Conservation (phyloP, 2,797 vertebrate species). For the Labeo calbasu region DNA sequence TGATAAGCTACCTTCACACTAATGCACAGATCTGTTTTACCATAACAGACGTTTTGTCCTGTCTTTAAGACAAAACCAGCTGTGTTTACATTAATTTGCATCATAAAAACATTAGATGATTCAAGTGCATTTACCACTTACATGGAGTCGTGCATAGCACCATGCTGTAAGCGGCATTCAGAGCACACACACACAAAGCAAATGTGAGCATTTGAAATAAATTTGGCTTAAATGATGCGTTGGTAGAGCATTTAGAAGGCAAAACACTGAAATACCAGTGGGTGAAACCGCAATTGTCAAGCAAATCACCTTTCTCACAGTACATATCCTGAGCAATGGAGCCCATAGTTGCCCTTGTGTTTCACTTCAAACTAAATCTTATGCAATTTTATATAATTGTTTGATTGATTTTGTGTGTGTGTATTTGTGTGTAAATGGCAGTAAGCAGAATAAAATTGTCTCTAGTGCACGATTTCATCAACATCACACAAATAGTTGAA, state of each 20-base stretch:
- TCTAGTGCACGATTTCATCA: not conserved
- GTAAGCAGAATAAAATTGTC: not conserved
- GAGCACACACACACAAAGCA: too few species aligned
- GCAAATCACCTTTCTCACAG: not conserved
- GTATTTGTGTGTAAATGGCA: not conserved
- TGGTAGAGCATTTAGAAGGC: too few species aligned
- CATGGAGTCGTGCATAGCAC: too few species aligned
- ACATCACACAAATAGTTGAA: too few species aligned
- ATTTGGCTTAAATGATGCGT: too few species aligned
- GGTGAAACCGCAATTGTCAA: not conserved
- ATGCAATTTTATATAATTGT: not conserved
- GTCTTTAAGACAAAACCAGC: not conserved
- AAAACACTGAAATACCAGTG: too few species aligned
- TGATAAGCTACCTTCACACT: too few species aligned
- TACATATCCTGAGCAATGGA: not conserved
- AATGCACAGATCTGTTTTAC: too few species aligned
- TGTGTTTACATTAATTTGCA: not conserved
- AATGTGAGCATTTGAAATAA: too few species aligned
- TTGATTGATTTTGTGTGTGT: not conserved
- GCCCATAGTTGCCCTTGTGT: not conserved
- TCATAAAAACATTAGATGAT: not conserved
- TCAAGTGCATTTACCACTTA: too few species aligned
- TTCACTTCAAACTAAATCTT: not conserved
- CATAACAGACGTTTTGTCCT: not conserved
- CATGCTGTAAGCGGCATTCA: too few species aligned